A percentile compares a stretch with the other conserved stretches of the same genome.
These are phyloP conservation scores for Acomys russatus DNA, from an alignment of 2,797 vertebrate genomes.

Conservation along the genomic window DNA sequence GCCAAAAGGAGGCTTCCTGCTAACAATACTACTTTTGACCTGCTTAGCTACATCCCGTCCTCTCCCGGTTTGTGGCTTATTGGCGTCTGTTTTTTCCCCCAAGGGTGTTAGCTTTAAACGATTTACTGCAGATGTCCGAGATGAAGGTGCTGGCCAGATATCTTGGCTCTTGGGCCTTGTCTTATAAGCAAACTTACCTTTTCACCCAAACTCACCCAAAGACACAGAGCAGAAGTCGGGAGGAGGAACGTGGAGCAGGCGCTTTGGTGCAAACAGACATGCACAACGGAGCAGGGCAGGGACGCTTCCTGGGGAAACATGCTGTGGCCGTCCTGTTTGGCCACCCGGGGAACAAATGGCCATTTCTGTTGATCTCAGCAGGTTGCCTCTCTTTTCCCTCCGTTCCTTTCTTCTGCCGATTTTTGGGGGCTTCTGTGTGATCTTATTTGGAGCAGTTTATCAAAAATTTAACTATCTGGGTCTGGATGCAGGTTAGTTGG, in stretches of 20 bases:
- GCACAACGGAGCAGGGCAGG: accelerated
- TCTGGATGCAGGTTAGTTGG: neutral
- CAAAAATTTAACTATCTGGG: neutral
- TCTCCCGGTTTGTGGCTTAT: neutral
- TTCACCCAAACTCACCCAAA: slow-evolving; percentile 25
- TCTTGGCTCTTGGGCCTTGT: slow-evolving; percentile 29
- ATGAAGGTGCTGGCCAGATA: slow-evolving; percentile 8
- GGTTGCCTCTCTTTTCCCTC: neutral
- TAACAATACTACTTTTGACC: neutral
- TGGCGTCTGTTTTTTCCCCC: neutral
- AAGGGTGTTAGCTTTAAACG: slow-evolving; percentile 7
- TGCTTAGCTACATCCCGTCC: neutral
- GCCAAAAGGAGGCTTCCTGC: neutral
- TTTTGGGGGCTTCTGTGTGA: neutral
- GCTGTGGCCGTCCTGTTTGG: accelerated
- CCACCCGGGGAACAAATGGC: neutral
- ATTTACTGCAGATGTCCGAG: neutral
- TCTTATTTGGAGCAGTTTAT: neutral
- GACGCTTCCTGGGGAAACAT: too few species aligned
- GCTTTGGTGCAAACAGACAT: neutral
- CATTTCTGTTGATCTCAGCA: neutral
- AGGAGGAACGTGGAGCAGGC: neutral
- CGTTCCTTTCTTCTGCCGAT: neutral
- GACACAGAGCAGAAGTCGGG: neutral
- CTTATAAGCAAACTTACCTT: neutral